These are phyloP conservation scores for Metopolophium dirhodum DNA, from an alignment of 1,140 invertebrate species.

Conservation along the genomic window DNA sequence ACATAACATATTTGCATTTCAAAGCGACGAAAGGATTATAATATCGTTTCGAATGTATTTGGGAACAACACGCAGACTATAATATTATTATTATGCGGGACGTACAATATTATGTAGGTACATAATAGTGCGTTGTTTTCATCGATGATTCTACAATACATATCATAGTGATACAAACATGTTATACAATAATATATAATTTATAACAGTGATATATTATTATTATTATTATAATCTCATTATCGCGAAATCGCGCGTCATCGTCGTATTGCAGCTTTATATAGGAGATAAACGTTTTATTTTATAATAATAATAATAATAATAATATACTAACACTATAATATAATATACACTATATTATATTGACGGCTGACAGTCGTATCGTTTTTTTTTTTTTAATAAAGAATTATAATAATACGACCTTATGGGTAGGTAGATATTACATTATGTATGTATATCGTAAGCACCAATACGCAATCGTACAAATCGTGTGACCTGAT, in stretches of 20 bases:
- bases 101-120: not conserved
- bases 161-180: not conserved
- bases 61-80: not conserved
- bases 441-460: not conserved
- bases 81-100: not conserved
- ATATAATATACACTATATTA: no score
- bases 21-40: constrained; percentile 35
- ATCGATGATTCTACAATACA: not conserved
- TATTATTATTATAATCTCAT: constrained; percentile 4
- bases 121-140: not conserved
- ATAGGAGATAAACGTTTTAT: not conserved
- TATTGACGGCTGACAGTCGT: not conserved
- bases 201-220: not conserved
- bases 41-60: not conserved
- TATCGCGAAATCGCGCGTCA: not conserved
- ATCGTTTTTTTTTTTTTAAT: not conserved
- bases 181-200: not conserved
- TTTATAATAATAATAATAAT: not conserved
- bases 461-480: not conserved
- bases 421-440: not conserved
- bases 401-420: not conserved
- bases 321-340: not conserved
- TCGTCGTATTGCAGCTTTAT: not conserved
- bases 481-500: not conserved
- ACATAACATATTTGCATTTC: constrained; percentile 24